Percentiles rank a stretch among this genome's conserved stretches.
Conservation (phyloP, 2,888 invertebrate genomes). For the Rhopalosiphum nymphaeae region DNA sequence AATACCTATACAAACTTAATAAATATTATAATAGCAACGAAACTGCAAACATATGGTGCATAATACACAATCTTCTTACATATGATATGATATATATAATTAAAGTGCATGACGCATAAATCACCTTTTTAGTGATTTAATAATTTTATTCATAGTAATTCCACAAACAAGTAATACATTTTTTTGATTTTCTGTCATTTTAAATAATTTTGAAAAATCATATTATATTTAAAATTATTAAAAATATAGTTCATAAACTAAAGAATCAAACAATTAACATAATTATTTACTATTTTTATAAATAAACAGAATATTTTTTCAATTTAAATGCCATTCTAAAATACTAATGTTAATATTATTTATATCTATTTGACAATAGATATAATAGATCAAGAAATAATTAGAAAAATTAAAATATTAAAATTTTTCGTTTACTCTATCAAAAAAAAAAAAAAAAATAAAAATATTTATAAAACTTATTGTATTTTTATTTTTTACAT, state of each 20-base stretch:
- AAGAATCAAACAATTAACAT: neutral
- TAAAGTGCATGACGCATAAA: neutral
- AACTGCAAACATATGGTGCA: neutral
- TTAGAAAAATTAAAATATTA: neutral
- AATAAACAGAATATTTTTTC: neutral
- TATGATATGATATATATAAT: neutral
- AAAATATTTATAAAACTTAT: too few relatives aligned
- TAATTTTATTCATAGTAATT: neutral
- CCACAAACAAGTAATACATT: neutral
- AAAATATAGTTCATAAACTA: neutral
- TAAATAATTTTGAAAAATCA: neutral
- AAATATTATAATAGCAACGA: neutral
- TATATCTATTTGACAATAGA: neutral
- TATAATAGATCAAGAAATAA: neutral
- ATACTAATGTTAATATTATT: neutral
- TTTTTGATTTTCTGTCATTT: neutral
- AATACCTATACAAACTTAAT: neutral
- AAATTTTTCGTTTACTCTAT: too few relatives aligned
- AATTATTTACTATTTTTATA: neutral
- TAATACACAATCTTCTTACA: neutral
- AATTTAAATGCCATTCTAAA: neutral
- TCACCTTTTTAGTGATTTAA: neutral
- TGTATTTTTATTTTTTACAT: too few relatives aligned
- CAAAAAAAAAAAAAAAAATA: too few relatives aligned
- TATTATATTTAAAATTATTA: neutral